Percentiles rank a stretch among this genome's conserved stretches.
Evolutionary conservation across 2,113 vertebrate species (phyloP).

Genomic region (Emberiza fucata): DNA sequence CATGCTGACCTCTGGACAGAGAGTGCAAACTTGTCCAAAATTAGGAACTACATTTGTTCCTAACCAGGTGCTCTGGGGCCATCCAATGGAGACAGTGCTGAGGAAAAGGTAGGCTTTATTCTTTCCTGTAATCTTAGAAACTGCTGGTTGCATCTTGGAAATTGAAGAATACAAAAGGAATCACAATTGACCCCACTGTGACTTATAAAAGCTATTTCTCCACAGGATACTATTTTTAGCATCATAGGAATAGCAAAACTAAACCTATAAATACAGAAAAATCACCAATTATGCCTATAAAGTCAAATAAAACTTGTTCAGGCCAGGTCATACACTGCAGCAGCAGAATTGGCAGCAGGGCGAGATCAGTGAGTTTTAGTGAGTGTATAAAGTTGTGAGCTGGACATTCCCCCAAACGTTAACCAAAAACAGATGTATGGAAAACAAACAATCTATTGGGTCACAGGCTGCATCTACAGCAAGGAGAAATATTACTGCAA

Average conservation of each 20-base stretch:
- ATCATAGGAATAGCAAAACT: neutral
- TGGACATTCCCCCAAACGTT: neutral
- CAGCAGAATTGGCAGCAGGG: neutral
- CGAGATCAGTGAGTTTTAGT: accelerated
- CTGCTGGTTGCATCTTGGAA: neutral
- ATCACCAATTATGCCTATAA: neutral
- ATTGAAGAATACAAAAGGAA: neutral
- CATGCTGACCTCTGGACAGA: neutral
- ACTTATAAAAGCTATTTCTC: neutral
- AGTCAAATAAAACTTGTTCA: neutral
- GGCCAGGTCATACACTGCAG: neutral
- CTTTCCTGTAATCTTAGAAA: neutral
- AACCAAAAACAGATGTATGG: neutral
- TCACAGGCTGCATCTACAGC: neutral
- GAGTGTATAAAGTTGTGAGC: neutral
- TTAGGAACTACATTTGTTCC: neutral
- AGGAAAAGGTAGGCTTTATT: neutral
- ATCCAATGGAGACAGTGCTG: neutral
- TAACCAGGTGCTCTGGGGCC: neutral
- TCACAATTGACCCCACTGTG: neutral
- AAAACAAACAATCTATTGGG: neutral
- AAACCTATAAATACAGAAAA: neutral
- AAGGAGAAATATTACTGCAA: neutral
- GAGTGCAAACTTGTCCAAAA: neutral
- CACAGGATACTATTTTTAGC: neutral